A percentile compares a stretch with the other conserved stretches of the same genome.
phyloP scores from a whole-genome alignment of 2,113 vertebrate genomes.

The Brienomyrus longianalis region DNA sequence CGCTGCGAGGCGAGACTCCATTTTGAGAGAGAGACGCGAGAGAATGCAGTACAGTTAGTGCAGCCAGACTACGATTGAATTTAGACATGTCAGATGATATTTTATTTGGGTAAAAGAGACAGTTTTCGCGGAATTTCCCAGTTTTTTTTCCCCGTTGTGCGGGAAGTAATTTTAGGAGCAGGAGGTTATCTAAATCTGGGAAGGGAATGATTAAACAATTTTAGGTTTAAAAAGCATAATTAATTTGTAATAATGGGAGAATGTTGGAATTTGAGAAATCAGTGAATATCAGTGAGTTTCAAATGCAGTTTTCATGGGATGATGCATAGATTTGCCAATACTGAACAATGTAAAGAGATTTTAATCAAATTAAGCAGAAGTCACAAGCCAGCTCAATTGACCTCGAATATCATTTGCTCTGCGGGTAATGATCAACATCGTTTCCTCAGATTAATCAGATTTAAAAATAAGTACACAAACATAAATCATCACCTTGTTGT shows the following conservation, averaged over 20 bases:
- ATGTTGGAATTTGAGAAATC: background rate
- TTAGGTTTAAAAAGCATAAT: background rate
- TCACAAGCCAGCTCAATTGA: background rate
- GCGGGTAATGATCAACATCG: background rate
- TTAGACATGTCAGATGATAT: background rate
- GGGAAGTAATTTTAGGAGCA: background rate
- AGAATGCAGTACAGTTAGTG: background rate
- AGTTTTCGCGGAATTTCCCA: background rate
- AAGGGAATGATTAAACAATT: background rate
- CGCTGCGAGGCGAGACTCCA: constrained; percentile 3
- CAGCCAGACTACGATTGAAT: background rate
- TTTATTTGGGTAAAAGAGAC: background rate
- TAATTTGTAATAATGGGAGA: background rate
- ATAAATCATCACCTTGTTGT: background rate
- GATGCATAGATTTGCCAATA: background rate
- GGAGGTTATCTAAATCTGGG: background rate
- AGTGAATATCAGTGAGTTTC: background rate
- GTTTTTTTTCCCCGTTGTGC: background rate
- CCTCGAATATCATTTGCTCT: background rate
- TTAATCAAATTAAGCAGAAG: background rate
- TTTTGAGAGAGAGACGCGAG: constrained; percentile 6
- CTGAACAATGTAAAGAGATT: background rate
- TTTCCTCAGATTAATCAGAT: background rate
- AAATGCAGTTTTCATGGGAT: background rate
- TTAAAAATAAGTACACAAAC: background rate